These are phyloP conservation scores for Takifugu bimaculatus DNA, from an alignment of 2,113 vertebrate genomes.

Conservation along the genomic window DNA sequence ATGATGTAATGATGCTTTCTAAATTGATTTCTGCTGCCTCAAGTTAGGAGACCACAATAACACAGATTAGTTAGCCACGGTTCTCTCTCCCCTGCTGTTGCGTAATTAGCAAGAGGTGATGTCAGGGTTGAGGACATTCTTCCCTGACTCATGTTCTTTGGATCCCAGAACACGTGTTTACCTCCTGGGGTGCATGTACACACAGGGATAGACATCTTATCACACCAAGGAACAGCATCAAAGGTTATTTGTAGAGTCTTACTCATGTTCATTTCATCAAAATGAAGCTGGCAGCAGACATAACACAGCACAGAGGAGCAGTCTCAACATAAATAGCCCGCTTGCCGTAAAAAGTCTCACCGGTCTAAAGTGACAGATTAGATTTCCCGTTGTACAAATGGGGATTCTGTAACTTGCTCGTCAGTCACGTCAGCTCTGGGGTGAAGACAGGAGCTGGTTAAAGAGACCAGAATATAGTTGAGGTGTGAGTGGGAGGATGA, in stretches of 20 bases:
- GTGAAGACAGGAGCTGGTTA: slow-evolving; percentile 33
- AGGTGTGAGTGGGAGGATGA: neutral
- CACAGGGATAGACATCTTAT: slow-evolving; percentile 21
- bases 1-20: neutral
- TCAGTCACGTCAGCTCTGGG: slow-evolving; percentile 22
- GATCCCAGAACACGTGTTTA: slow-evolving; percentile 32
- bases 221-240: slow-evolving; percentile 15
- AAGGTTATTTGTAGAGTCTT: slow-evolving; percentile 44
- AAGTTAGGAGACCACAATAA: neutral
- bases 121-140: slow-evolving; percentile 17
- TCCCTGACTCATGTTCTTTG: slow-evolving; percentile 22
- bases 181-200: slow-evolving; percentile 40
- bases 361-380: slow-evolving; percentile 46
- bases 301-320: slow-evolving; percentile 34
- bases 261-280: slow-evolving; percentile 17
- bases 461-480: slow-evolving; percentile 11
- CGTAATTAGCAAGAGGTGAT: slow-evolving; percentile 27
- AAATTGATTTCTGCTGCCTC: neutral
- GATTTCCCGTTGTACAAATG: slow-evolving; percentile 43
- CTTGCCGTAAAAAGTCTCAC: slow-evolving; percentile 21
- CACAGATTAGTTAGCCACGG: slow-evolving; percentile 15
- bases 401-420: slow-evolving; percentile 18
- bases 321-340: slow-evolving; percentile 48
- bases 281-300: slow-evolving; percentile 44
- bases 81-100: slow-evolving; percentile 30